phyloP scores from a whole-genome alignment of 2,113 vertebrate genomes.

The Calidris pygmaea region DNA sequence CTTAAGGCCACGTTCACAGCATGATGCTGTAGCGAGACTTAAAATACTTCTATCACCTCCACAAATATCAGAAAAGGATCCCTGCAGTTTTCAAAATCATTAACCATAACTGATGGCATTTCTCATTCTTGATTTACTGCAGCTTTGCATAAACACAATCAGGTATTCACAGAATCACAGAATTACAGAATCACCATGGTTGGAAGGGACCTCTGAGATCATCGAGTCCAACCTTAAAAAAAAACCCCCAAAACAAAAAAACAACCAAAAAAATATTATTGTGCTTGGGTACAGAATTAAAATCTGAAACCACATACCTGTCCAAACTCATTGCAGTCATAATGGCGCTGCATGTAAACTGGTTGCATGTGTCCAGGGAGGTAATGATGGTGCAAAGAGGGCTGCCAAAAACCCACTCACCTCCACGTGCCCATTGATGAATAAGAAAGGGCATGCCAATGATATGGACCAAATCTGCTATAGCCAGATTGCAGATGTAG shows the following conservation, averaged over 20 bases:
- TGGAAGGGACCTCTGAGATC: too few species aligned
- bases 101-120: neutral
- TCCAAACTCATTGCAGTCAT: conserved; percentile 71
- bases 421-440: conserved; percentile 65
- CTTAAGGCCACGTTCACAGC: neutral
- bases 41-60: neutral
- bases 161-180: too few species aligned
- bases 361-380: conserved; percentile 70
- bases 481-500: conserved; percentile 72
- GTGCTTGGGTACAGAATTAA: neutral
- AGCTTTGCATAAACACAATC: neutral
- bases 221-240: too few species aligned
- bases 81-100: neutral
- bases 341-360: conserved; percentile 70
- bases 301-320: conserved; percentile 36
- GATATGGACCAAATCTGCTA: conserved; percentile 68
- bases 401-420: conserved; percentile 67
- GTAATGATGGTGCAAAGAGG: conserved; percentile 68
- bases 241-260: too few species aligned
- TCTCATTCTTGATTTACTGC: neutral
- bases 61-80: neutral
- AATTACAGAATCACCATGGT: too few species aligned
- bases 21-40: neutral
- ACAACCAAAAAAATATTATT: neutral
- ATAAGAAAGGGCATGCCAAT: conserved; percentile 73